phyloP scores from a whole-genome alignment of 2,113 vertebrate species.

The Corythornis cristatus region DNA sequence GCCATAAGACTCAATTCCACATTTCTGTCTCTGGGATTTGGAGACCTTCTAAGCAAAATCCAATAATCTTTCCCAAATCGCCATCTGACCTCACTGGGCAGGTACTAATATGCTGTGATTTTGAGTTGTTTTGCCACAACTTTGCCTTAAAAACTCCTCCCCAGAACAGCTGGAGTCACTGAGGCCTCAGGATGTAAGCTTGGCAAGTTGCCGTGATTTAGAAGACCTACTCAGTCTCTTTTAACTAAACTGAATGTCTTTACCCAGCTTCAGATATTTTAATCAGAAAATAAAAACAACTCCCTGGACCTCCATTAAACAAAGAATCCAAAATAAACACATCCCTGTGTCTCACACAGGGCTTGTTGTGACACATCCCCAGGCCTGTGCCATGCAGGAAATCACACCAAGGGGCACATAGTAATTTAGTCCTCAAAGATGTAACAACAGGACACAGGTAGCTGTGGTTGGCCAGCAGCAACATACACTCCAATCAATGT shows the following conservation, averaged over 20 bases:
- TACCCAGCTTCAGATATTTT: neutral
- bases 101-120: neutral
- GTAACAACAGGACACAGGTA: neutral
- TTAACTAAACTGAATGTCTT: neutral
- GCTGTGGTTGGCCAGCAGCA: neutral
- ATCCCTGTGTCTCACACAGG: neutral
- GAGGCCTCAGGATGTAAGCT: neutral
- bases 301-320: neutral
- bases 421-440: neutral
- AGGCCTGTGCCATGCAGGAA: neutral
- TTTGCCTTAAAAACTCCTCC: neutral
- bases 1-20: neutral
- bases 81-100: too few species aligned
- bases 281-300: neutral
- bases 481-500: neutral
- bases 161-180: too few species aligned
- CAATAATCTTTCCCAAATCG: neutral
- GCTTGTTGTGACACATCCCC: neutral
- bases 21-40: neutral
- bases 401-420: neutral
- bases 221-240: neutral
- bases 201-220: neutral
- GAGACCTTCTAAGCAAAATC: neutral
- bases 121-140: neutral
- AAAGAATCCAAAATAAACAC: neutral